A percentile compares a stretch with the other conserved stretches of the same genome.
Evolutionary conservation across 37 sponge, comb jelly and placozoan species (phyloP).

Genomic region (Bolinopsis microptera): DNA sequence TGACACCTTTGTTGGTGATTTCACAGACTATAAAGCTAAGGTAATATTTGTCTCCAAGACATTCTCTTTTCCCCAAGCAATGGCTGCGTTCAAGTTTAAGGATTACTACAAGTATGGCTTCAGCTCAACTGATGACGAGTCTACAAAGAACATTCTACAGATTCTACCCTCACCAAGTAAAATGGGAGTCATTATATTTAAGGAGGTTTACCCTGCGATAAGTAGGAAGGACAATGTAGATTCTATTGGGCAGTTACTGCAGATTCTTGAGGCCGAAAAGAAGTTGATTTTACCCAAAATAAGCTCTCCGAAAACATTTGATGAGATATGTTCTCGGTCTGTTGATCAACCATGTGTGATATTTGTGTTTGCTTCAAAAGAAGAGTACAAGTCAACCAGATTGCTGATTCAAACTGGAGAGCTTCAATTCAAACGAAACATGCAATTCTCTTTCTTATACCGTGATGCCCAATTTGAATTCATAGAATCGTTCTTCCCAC

Average conservation of each 20-base stretch:
- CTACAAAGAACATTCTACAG: background rate
- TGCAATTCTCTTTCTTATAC: conserved; percentile 51
- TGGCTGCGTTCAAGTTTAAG: conserved; percentile 58
- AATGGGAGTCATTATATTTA: conserved; percentile 35
- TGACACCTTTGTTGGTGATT: conserved; percentile 62
- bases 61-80: conserved; percentile 40
- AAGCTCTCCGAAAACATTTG: conserved; percentile 41
- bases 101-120: conserved; percentile 43
- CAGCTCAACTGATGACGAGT: background rate
- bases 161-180: background rate
- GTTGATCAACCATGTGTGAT: conserved; percentile 1
- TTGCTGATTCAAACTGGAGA: conserved; percentile 10
- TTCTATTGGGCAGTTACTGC: background rate
- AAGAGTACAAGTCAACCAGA: background rate
- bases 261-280: conserved; percentile 16
- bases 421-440: conserved; percentile 33
- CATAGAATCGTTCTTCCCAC: conserved; percentile 54
- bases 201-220: conserved; percentile 48
- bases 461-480: conserved; percentile 53
- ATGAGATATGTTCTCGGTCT: background rate
- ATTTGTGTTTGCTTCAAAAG: conserved; percentile 44
- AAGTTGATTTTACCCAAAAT: conserved; percentile 21
- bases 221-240: conserved; percentile 23
- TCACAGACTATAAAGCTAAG: conserved; percentile 45
- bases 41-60: conserved; percentile 37